phyloP scores from a whole-genome alignment of 1,140 invertebrate genomes.

The Aporrectodea caliginosa region DNA sequence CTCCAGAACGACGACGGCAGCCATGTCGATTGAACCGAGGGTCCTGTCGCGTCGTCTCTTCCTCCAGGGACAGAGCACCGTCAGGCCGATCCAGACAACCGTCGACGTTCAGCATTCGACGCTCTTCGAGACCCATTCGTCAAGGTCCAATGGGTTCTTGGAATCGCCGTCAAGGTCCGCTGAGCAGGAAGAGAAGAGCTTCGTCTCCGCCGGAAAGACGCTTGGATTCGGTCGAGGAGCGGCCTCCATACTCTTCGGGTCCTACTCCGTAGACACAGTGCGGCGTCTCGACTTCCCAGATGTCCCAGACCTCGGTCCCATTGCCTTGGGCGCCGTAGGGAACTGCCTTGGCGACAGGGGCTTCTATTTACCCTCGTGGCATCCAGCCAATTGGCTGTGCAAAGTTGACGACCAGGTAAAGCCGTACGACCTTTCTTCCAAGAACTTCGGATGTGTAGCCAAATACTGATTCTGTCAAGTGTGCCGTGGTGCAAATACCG shows the following conservation, averaged over 20 bases:
- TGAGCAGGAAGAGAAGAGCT: background rate
- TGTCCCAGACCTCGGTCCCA: background rate
- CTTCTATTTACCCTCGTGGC: background rate
- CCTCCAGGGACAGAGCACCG: background rate
- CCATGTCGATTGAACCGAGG: background rate
- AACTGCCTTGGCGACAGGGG: background rate
- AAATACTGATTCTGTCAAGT: too few relatives aligned
- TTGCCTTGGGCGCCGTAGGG: too few relatives aligned
- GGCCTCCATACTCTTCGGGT: background rate
- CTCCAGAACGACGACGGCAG: background rate
- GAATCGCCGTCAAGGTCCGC: background rate
- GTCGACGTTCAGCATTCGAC: too few relatives aligned
- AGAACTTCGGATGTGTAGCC: background rate
- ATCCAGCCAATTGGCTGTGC: background rate
- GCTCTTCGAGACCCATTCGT: too few relatives aligned
- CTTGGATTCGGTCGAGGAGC: background rate
- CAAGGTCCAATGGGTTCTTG: too few relatives aligned
- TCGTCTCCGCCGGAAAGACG: background rate
- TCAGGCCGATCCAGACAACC: background rate
- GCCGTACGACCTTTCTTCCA: background rate
- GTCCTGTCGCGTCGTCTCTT: background rate
- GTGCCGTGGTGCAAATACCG: too few relatives aligned
- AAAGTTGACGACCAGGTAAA: background rate
- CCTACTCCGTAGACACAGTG: background rate
- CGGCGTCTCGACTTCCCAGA: background rate